phyloP scores from a whole-genome alignment of 2,113 vertebrate species.

The Grantiella picta region DNA sequence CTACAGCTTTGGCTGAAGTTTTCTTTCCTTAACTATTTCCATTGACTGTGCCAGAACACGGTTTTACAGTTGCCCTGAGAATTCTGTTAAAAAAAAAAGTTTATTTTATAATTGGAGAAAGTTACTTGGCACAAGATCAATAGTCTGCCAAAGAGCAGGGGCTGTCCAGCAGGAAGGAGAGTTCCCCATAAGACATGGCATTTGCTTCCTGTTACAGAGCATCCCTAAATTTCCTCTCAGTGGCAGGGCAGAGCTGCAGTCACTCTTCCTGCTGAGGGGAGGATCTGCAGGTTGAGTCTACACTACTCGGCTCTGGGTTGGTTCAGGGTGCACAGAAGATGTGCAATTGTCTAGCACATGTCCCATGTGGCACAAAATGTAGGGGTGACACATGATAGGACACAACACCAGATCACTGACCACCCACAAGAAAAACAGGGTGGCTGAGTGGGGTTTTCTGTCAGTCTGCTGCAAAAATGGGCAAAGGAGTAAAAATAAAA shows the following conservation, averaged over 20 bases:
- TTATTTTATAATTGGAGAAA: neutral
- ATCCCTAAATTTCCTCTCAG: neutral
- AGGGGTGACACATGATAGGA: neutral
- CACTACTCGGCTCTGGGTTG: neutral
- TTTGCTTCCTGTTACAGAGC: neutral
- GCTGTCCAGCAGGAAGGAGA: neutral
- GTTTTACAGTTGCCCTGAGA: neutral
- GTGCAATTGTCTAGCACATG: rapidly evolving
- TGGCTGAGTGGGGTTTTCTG: neutral
- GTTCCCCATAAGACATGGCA: neutral
- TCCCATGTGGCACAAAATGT: neutral
- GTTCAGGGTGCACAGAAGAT: rapidly evolving
- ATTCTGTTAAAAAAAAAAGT: neutral
- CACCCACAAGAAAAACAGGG: neutral
- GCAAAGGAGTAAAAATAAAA: neutral
- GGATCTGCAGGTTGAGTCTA: neutral
- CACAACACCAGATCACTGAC: no score
- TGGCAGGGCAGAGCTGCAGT: neutral
- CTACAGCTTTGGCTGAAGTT: neutral
- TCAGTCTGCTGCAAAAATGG: neutral
- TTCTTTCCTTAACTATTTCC: neutral
- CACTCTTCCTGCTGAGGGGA: rapidly evolving
- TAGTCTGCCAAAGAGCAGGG: neutral
- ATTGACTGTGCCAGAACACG: neutral
- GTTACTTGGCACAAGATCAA: neutral